Base-by-base conservation (phyloP, 1,140 invertebrate genomes). In the Drosophila trapezifrons region DNA sequence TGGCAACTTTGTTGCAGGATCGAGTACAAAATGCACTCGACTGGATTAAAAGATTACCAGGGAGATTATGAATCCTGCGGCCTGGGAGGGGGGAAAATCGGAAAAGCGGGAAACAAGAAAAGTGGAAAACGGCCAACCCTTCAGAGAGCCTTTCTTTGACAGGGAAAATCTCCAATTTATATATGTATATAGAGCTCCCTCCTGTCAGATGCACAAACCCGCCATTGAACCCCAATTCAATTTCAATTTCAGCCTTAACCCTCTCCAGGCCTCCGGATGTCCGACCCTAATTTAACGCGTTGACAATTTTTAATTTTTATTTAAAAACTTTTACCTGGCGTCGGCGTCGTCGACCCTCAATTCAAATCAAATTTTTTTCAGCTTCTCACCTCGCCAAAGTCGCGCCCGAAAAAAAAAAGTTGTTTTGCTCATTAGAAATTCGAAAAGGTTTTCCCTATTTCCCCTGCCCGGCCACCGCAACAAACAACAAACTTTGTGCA, bases 251-350 rank as follows among this genome's bases (percentile, higher is more conserved):
- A 43, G 47, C 27, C 47, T 55, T 49, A 42, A 70, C 65, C 67
- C 65, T 32, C 32, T 22, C 17, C 12, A 22, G 22, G 20, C 29
- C 29, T 18, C n/a, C 20, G 1, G 4, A 17, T 13, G 3, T 13
- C 37, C 52, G 80, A 83, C 80, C 84, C 85, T 80, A 89, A 89
- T 89, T 89, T 89, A 80, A 89, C 80, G 80, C 84, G 73, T 89
- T 89, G 77, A 84, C 85, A 89, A 89, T 89, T 89, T 89, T 84
- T 84, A 89, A 89, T 89, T 87, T 87, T 89, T 89, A 84, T 89
- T 89, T 84, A 78, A 89, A 89, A 89, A 89, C 73, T 89, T 89
- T 78, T 58, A 60, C 76, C 65, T 74, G 69, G 62, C 64, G 18
- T 15, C 17, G 9, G 29, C 29, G 27, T 18, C 12, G 17, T 13